Percentiles rank a stretch among this genome's conserved stretches.
Conservation (phyloP, 1,140 invertebrate genomes). For the Palaemon carinicauda region DNA sequence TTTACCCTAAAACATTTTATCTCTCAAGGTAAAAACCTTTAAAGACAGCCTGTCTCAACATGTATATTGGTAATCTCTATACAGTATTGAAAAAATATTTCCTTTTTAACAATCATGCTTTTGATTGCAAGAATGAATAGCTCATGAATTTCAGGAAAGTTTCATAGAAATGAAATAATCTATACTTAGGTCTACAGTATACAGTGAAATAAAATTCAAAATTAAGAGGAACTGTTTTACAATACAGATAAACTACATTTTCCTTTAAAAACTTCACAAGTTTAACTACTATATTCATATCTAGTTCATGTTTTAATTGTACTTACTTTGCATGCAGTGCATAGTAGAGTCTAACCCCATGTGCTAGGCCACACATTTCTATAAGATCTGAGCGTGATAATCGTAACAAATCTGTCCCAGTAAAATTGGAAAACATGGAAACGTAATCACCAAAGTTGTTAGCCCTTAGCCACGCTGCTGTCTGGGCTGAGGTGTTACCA, state of each 20-base stretch:
- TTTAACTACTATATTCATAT: too few relatives aligned
- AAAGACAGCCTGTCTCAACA: too few relatives aligned
- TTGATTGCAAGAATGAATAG: too few relatives aligned
- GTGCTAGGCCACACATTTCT: slow-evolving; percentile 90
- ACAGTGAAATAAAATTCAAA: background rate
- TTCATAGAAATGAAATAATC: too few relatives aligned
- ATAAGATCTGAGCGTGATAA: slow-evolving; percentile 89
- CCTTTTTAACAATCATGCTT: too few relatives aligned
- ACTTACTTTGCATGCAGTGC: slow-evolving; percentile 75
- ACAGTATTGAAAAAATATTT: too few relatives aligned
- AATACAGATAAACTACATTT: background rate
- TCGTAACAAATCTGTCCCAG: slow-evolving; percentile 85
- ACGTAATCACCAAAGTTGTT: slow-evolving; percentile 81
- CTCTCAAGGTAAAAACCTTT: too few relatives aligned
- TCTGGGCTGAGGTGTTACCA: slow-evolving; percentile 71
- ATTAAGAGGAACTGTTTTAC: too few relatives aligned
- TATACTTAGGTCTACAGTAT: background rate
- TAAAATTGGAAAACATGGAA: slow-evolving; percentile 83
- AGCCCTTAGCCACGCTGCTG: slow-evolving; percentile 79
- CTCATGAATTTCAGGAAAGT: too few relatives aligned
- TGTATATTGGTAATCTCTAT: too few relatives aligned
- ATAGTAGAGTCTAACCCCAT: slow-evolving; percentile 90
- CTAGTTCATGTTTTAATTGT: too few relatives aligned
- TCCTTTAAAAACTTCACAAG: background rate
- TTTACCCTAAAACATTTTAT: too few relatives aligned